Percentiles rank a stretch among this genome's conserved stretches.
These are phyloP conservation scores for Pleuronectes platessa DNA, from an alignment of 2,113 vertebrate genomes.

Conservation along the genomic window DNA sequence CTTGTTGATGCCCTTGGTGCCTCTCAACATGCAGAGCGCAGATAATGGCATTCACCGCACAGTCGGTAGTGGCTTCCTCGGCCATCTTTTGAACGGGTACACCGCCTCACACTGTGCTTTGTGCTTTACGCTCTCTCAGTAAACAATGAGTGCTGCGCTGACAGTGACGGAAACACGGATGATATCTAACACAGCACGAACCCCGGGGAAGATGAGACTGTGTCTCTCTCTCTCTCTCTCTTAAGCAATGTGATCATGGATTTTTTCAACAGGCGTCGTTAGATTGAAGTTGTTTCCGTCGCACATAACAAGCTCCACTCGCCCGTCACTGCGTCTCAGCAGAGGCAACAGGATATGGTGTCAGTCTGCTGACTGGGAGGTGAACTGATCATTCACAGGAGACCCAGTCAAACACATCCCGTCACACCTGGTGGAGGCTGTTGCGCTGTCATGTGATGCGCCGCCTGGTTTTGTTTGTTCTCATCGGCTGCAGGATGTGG, in stretches of 20 bases:
- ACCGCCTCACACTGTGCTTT: constrained; percentile 63
- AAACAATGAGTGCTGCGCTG: constrained; percentile 64
- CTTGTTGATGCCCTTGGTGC: constrained; percentile 73
- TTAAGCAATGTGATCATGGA: constrained; percentile 40
- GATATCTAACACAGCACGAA: constrained; percentile 25
- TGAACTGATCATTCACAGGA: constrained; percentile 49
- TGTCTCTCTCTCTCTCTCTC: constrained; percentile 33
- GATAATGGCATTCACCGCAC: constrained; percentile 70
- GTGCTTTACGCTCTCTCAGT: constrained; percentile 44
- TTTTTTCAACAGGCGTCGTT: constrained; percentile 47
- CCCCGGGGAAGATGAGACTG: constrained; percentile 33
- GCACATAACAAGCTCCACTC: constrained; percentile 56
- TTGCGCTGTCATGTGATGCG: constrained; percentile 26
- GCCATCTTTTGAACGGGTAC: constrained; percentile 57
- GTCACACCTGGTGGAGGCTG: constrained; percentile 39
- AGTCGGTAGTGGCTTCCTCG: constrained; percentile 65
- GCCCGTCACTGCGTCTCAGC: constrained; percentile 4
- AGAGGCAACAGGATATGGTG: constrained; percentile 31
- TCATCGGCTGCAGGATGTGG: not conserved
- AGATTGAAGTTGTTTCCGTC: constrained; percentile 30
- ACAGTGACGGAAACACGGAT: constrained; percentile 40
- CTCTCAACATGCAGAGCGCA: constrained; percentile 70
- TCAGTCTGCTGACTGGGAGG: constrained; percentile 50
- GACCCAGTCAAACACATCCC: constrained; percentile 45
- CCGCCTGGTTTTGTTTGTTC: constrained; percentile 28